A percentile compares a stretch with the other conserved stretches of the same genome.
Conservation (phyloP, 2,888 invertebrate species). For the Formica aserva region DNA sequence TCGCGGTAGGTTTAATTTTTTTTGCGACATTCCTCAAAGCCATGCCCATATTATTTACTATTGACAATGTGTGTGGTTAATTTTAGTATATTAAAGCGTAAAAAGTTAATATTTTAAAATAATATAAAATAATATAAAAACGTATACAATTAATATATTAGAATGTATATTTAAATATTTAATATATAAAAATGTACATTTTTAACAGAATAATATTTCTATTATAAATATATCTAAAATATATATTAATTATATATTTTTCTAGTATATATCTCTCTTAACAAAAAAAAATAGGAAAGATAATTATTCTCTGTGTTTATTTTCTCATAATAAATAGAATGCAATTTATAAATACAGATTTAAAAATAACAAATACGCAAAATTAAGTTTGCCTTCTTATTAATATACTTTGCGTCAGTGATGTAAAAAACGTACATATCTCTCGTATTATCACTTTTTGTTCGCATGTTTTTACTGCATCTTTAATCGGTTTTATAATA, state of each 20-base stretch:
- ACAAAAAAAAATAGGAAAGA: neutral
- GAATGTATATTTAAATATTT: too few species aligned
- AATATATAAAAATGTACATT: neutral
- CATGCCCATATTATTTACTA: neutral
- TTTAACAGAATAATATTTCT: neutral
- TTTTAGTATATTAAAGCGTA: neutral
- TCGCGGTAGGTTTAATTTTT: neutral
- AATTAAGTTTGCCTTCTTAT: conserved; percentile 10
- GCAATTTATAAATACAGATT: neutral
- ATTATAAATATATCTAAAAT: neutral
- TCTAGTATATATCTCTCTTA: neutral
- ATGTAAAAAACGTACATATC: neutral
- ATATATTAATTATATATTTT: neutral
- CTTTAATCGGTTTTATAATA: conserved; percentile 1
- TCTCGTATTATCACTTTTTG: conserved; percentile 4
- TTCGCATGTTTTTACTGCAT: neutral
- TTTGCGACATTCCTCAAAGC: neutral
- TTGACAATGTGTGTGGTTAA: neutral
- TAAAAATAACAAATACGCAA: neutral
- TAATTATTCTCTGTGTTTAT: neutral
- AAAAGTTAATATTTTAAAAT: neutral
- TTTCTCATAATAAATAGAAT: neutral
- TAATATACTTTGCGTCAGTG: conserved; percentile 2
- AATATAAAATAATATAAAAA: neutral
- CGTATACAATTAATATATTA: neutral